Base-by-base conservation (phyloP, 1,140 invertebrate species). In the Philopotamus ludificatus region DNA sequence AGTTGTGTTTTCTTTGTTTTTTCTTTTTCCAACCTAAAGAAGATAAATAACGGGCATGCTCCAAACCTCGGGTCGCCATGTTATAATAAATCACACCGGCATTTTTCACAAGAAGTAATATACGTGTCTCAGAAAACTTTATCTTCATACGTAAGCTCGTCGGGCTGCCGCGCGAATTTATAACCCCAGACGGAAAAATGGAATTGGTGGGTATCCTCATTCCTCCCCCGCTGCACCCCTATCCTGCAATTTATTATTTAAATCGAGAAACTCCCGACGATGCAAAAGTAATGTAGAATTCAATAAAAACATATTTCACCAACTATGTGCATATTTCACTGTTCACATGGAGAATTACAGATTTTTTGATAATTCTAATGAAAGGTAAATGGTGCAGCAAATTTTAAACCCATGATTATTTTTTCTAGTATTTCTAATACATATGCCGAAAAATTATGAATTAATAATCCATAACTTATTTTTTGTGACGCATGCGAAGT, bases 71-170 rank as follows among this genome's bases (percentile, higher is more conserved):
- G 63, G 67, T 69, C 67, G 67, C 67, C 63, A 57, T 61, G 51
- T 58, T 58, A 47, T 47, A 34, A 63, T 69, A 69, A 69, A 69
- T 69, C 67, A 69, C 63, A 47, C 63, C 50, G 63, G 63, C 67
- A 69, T 69, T 69, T 69, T 69, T 69, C 67, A 62, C 67, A 34
- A 57, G 53, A 51, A 65, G 67, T 68, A 68, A 68, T 68, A 65
- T 68, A 68, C 67, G 67, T 68, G 67, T 68, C 67, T 68, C 57
- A 63, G 67, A 68, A 68, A 68, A 68, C 45, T 68, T 68, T 68
- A 68, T 68, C 67, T 68, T 68, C 62, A 68, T 68, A 68, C 66
- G 66, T 67, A 67, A 67, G 66, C 59, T 22, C 26, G 55, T 42
- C 44, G 25, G 20, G 15, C 53, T 34, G 22, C 22, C 23, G 49